phyloP scores from a whole-genome alignment of 2,797 vertebrate species.

The Okamejei kenojei region DNA sequence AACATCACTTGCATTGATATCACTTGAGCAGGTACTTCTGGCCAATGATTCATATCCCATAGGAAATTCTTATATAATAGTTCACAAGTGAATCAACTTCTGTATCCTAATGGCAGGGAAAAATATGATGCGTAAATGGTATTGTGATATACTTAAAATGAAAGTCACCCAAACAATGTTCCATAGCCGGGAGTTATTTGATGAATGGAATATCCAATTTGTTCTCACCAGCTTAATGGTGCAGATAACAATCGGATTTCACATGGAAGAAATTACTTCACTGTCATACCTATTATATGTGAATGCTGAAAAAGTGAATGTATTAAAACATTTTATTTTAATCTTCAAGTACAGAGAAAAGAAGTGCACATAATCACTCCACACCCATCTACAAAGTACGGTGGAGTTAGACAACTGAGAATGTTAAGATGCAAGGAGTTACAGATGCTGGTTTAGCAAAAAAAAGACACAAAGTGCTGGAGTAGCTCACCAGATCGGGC shows the following conservation, averaged over 20 bases:
- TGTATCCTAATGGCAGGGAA: neutral
- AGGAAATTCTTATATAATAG: neutral
- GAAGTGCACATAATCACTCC: neutral
- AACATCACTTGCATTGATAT: neutral
- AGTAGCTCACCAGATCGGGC: no score
- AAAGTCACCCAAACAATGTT: neutral
- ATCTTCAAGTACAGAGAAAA: neutral
- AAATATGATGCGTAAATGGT: neutral
- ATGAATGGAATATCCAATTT: conserved; percentile 25
- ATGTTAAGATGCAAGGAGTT: no score
- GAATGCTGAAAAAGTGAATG: neutral
- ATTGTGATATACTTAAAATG: neutral
- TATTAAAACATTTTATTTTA: neutral
- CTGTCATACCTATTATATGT: neutral
- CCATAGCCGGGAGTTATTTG: neutral
- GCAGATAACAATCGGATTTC: conserved; percentile 16
- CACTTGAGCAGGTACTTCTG: neutral
- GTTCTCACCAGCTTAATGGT: neutral
- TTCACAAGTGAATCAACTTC: neutral
- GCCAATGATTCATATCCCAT: conserved; percentile 6
- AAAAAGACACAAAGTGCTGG: no score
- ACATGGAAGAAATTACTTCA: conserved; percentile 12
- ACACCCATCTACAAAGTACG: neutral
- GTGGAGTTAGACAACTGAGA: neutral
- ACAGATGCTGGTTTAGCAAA: no score